Evolutionary conservation across 2,888 invertebrate genomes (phyloP), one percentile per base, ranked within the genome.

Genomic region (Dexiosoma caninum): DNA sequence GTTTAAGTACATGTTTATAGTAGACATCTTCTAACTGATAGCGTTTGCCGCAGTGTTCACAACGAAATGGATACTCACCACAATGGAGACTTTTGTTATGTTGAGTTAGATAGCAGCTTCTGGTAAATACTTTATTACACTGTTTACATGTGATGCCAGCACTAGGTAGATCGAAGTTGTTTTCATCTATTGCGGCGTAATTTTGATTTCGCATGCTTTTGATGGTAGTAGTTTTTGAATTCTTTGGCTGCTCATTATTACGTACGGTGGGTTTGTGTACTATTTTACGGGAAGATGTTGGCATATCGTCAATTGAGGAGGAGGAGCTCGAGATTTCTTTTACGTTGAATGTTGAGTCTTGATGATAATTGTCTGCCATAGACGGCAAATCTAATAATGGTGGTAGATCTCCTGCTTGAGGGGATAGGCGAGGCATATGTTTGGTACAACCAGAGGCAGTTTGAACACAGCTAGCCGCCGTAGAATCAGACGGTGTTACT

Each of bases 31-130:
- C 94, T 86, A 92, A 92, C 59, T 94, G 93, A 90, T 95, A 97
- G 37, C 96, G 93, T 89, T 97, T 97, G 83, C 97, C 96, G 89
- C 97, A 97, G 84, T 95, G 93, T 85, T 93, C 92, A 88, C 97
- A 97, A 89, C 96, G 96, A 89, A 93, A 96, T 14, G 96, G 96
- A 88, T 95, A 95, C 86, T 95, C 95, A 81, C 96, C 96, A 82
- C 94, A 93, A 90, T 97, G 97, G 90, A 96, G 96, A 84, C 95
- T 95, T 89, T 96, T 96, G 90, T 96, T 96, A 90, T 97, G 97
- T 89, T 97, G 97, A 64, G 96, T 97, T 72, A 97, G 91, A 88
- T 97, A 97, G 89, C 97, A 97, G 60, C 95, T 94, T 86, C 95
- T 95, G 89, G 95, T 95, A 91, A 97, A 97, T 46, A 93, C 91